Conservation (phyloP, 1,140 invertebrate species). For the Radopholus similis region DNA sequence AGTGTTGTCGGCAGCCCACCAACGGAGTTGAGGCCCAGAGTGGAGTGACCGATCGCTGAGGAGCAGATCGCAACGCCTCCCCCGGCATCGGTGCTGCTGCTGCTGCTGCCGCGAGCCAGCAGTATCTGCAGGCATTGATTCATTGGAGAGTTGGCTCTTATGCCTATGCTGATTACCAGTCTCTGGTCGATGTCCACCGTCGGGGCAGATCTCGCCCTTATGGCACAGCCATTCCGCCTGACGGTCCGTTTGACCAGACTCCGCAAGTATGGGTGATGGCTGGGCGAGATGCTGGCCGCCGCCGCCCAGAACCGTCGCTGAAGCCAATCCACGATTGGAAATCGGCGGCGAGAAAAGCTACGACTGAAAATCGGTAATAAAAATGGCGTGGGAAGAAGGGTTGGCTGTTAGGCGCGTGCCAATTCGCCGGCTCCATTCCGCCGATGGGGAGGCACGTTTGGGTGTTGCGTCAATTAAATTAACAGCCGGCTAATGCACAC, state of each 20-base stretch:
- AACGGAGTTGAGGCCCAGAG: background rate
- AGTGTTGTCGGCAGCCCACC: background rate
- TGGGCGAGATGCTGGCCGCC: slow-evolving; percentile 7
- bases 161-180: background rate
- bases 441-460: background rate
- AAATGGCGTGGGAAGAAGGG: too few species aligned
- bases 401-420: too few species aligned
- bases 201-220: slow-evolving; percentile 3
- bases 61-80: slow-evolving; percentile 1
- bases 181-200: slow-evolving; percentile 11
- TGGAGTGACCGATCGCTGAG: background rate
- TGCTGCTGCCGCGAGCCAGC: slow-evolving; percentile 6
- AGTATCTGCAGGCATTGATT: slow-evolving; percentile 1
- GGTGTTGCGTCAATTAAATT: too few species aligned
- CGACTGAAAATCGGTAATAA: background rate
- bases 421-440: too few species aligned
- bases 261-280: background rate
- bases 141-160: background rate
- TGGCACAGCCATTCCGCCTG: background rate
- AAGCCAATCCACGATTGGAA: slow-evolving; percentile 17
- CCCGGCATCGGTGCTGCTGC: slow-evolving; percentile 2
- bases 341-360: background rate
- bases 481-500: background rate
- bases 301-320: slow-evolving; percentile 4
- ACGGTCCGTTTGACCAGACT: background rate